Evolutionary conservation across 2,888 invertebrate species (phyloP).

Genomic region (Aphodius sticticus): DNA sequence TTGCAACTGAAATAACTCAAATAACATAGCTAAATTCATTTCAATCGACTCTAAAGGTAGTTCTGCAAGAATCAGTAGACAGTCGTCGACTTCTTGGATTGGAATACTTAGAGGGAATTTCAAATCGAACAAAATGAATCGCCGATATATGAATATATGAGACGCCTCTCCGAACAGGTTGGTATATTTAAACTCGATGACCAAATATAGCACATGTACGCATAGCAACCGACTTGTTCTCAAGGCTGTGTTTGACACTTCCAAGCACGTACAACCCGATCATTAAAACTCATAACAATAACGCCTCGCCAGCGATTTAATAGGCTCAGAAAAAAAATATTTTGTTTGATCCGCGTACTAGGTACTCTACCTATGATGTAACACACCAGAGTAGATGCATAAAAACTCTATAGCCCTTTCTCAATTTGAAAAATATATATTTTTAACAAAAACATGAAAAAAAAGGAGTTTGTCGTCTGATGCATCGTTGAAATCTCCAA

Average conservation of each 20-base stretch:
- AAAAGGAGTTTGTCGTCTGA: no score
- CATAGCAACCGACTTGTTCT: slow-evolving; percentile 4
- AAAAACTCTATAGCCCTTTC: no score
- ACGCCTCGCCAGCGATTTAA: not conserved
- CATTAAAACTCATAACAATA: slow-evolving; percentile 4
- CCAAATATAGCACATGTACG: not conserved
- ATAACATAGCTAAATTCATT: no score
- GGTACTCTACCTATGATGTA: not conserved
- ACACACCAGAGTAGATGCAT: no score
- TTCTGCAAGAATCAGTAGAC: no score
- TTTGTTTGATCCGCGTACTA: not conserved
- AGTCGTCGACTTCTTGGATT: not conserved
- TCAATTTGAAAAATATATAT: no score
- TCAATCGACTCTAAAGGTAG: no score
- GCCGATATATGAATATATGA: not conserved
- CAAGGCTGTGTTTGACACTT: slow-evolving; percentile 4
- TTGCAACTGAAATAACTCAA: no score
- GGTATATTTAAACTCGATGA: not conserved
- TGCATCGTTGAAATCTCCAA: no score
- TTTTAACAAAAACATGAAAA: no score
- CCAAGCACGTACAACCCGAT: not conserved
- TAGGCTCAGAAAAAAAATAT: not conserved
- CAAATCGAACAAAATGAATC: not conserved
- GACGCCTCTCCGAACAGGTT: not conserved
- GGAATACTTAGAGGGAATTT: not conserved